phyloP scores from a whole-genome alignment of 2,113 vertebrate genomes.

The Acanthisitta chloris region DNA sequence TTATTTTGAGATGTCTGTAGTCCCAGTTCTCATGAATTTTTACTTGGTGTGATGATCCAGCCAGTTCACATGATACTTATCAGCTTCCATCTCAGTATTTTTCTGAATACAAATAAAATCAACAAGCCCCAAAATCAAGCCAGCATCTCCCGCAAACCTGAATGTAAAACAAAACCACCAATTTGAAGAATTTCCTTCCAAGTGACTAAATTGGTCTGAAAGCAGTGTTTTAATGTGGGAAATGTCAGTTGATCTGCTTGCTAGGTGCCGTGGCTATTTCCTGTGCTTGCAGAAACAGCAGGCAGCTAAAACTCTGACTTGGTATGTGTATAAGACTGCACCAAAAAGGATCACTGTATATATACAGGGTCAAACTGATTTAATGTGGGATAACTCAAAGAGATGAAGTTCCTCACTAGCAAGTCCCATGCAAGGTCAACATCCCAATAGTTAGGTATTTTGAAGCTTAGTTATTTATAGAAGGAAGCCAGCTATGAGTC shows the following conservation, averaged over 20 bases:
- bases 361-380: not conserved
- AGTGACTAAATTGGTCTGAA: not conserved
- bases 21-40: not conserved
- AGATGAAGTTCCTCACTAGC: not conserved
- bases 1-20: conserved; percentile 11
- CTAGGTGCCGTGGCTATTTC: not conserved
- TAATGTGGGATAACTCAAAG: not conserved
- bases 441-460: not conserved
- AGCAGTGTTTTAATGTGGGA: not conserved
- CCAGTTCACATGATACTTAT: not conserved
- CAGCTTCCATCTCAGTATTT: not conserved
- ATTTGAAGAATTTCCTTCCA: not conserved
- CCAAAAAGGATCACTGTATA: not conserved
- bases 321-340: not conserved
- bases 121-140: not conserved
- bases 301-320: not conserved
- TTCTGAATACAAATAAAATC: not conserved
- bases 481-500: not conserved
- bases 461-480: not conserved
- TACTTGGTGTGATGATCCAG: not conserved
- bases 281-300: not conserved
- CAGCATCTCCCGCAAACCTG: not conserved
- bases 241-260: not conserved
- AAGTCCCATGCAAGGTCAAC: not conserved
- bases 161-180: not conserved